Conservation (phyloP, 2,888 invertebrate genomes). For the Arge pagana region DNA sequence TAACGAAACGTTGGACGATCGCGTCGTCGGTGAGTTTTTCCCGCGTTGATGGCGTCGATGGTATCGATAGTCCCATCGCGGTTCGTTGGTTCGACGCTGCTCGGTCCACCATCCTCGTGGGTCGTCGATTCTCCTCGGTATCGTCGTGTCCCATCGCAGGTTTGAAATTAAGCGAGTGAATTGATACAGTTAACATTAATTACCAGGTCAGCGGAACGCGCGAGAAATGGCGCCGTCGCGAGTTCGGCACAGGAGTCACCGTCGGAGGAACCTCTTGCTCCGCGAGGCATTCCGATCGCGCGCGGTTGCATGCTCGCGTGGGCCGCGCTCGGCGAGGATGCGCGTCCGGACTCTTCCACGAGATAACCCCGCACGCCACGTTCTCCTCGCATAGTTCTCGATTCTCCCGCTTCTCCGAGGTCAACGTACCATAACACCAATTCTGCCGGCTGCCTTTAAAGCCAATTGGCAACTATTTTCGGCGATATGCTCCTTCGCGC, state of each 20-base stretch:
- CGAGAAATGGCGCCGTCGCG: background rate
- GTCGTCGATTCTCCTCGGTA: background rate
- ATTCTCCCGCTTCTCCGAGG: conserved; percentile 7
- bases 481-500: conserved; percentile 42
- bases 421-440: conserved; percentile 19
- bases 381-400: conserved; percentile 12
- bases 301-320: background rate
- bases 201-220: conserved; percentile 16
- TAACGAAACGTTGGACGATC: no score
- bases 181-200: conserved; percentile 22
- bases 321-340: background rate
- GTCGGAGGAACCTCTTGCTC: conserved; percentile 4
- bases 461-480: conserved; percentile 49
- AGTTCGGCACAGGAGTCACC: no score
- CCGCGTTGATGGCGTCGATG: no score
- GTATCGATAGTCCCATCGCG: no score
- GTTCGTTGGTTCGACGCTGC: no score
- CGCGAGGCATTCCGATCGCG: background rate
- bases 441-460: conserved; percentile 22
- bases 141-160: conserved; percentile 3
- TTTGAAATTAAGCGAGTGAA: conserved; percentile 15
- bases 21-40: no score
- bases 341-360: no score
- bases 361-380: conserved; percentile 35
- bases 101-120: background rate